Conservation (phyloP, 2,888 invertebrate genomes). For the Cephalotes varians region DNA sequence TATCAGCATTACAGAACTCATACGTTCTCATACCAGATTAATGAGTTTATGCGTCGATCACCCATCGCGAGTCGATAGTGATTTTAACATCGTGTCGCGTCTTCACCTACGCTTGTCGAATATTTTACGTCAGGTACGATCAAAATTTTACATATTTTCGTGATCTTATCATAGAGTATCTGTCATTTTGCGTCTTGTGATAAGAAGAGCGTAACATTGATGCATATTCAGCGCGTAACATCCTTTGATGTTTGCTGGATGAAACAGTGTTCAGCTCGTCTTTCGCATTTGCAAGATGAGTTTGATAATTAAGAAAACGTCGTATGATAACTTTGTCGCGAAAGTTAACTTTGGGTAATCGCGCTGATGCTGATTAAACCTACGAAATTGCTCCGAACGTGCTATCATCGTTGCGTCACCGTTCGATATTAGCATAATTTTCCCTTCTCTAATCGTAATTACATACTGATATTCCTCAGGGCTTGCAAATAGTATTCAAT, state of each 20-base stretch:
- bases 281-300: background rate
- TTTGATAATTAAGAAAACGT: slow-evolving; percentile 28
- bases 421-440: slow-evolving; percentile 43
- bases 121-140: slow-evolving; percentile 22
- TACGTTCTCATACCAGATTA: slow-evolving; percentile 50
- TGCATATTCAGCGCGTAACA: background rate
- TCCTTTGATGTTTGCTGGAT: background rate
- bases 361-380: slow-evolving; percentile 31
- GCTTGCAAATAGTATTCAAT: slow-evolving; percentile 43
- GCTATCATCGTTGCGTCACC: slow-evolving; percentile 31
- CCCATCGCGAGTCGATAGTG: slow-evolving; percentile 33
- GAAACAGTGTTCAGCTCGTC: background rate
- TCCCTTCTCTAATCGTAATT: slow-evolving; percentile 26
- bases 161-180: background rate
- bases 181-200: background rate
- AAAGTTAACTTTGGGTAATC: slow-evolving; percentile 13
- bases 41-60: slow-evolving; percentile 52
- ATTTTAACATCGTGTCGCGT: slow-evolving; percentile 2
- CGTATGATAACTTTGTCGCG: slow-evolving; percentile 3
- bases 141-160: slow-evolving; percentile 19
- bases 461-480: background rate
- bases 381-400: slow-evolving; percentile 25
- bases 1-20: slow-evolving; percentile 62
- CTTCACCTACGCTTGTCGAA: background rate
- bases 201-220: slow-evolving; percentile 7